A percentile compares a stretch with the other conserved stretches of the same genome.
phyloP scores from a whole-genome alignment of 2,888 invertebrate genomes.

The Volucella inanis region DNA sequence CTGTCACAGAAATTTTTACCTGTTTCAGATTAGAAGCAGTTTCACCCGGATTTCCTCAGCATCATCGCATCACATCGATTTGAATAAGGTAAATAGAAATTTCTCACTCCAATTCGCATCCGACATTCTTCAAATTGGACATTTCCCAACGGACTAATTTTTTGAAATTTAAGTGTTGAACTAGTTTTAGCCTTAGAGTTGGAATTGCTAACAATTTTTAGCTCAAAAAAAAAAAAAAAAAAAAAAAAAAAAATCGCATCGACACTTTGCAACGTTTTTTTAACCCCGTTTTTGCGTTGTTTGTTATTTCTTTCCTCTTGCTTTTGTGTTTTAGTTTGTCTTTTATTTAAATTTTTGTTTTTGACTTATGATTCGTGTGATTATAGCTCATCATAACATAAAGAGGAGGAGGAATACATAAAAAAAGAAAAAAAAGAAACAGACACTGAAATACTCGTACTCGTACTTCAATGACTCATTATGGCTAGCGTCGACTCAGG shows the following conservation, averaged over 20 bases:
- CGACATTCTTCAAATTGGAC: constrained; percentile 9
- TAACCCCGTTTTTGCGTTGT: constrained; percentile 49
- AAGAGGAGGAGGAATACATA: constrained; percentile 35
- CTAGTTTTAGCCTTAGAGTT: constrained; percentile 3
- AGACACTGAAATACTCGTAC: constrained; percentile 13
- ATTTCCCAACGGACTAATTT: constrained; percentile 19
- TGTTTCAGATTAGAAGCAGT: constrained; percentile 37
- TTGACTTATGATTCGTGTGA: constrained; percentile 27
- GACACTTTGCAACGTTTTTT: constrained; percentile 54
- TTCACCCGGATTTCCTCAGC: constrained; percentile 41
- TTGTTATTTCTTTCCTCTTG: constrained; percentile 12
- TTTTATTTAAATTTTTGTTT: constrained; percentile 42
- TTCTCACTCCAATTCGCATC: background rate
- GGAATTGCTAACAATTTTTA: constrained; percentile 7
- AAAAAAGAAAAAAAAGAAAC: constrained; percentile 35
- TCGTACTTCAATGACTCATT: constrained; percentile 51
- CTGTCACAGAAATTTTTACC: constrained; percentile 21
- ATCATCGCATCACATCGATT: background rate
- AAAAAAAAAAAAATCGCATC: constrained; percentile 24
- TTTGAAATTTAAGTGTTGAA: background rate
- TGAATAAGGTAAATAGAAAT: constrained; percentile 55
- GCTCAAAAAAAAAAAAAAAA: too few species aligned
- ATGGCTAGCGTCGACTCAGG: constrained; percentile 4
- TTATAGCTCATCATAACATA: constrained; percentile 29
- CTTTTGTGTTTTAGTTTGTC: constrained; percentile 10